Conservation (phyloP, 2,797 vertebrate species). For the Sorex maritimensis region DNA sequence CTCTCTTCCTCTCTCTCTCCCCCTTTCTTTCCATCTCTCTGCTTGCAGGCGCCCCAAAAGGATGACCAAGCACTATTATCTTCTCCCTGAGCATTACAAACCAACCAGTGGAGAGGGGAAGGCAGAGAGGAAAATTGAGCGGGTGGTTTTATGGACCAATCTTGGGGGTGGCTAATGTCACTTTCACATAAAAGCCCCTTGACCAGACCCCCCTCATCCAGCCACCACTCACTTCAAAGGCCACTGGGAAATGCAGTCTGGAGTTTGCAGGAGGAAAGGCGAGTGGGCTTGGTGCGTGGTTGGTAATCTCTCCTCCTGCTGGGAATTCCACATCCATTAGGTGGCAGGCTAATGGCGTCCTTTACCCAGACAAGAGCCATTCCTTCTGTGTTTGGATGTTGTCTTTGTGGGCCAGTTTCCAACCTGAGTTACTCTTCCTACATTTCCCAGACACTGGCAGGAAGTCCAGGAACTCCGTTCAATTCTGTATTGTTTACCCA, state of each 20-base stretch:
- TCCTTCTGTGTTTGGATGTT: neutral
- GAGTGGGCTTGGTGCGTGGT: neutral
- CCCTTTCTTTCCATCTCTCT: too few species aligned
- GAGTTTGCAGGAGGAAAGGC: neutral
- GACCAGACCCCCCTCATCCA: neutral
- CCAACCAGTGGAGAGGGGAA: neutral
- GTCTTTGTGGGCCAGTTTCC: neutral
- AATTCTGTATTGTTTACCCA: too few species aligned
- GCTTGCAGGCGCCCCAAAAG: neutral
- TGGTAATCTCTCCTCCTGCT: neutral
- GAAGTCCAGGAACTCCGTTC: too few species aligned
- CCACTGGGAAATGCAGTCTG: neutral
- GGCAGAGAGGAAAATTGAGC: neutral
- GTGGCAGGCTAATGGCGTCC: neutral
- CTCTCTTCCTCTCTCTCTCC: too few species aligned
- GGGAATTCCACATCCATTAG: neutral
- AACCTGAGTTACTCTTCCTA: neutral
- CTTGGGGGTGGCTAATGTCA: neutral
- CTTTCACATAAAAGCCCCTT: neutral
- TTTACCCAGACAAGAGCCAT: neutral
- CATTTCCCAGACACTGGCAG: neutral
- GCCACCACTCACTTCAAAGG: neutral
- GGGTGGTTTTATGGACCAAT: neutral
- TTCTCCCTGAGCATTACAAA: accelerated
- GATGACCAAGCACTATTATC: neutral